phyloP scores from a whole-genome alignment of 1,140 invertebrate genomes.

The Streblospio benedicti region DNA sequence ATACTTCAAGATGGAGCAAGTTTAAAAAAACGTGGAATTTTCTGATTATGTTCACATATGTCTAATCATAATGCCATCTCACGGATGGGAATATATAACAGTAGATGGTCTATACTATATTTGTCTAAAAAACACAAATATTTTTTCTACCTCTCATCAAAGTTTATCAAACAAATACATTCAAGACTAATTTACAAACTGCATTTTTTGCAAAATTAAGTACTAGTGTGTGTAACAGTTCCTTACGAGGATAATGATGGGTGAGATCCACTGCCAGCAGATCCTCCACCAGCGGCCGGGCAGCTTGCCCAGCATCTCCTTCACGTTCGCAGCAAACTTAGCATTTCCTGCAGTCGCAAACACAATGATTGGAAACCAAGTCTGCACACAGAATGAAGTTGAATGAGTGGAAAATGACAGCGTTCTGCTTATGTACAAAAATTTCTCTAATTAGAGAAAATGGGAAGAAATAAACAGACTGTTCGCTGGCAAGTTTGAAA shows the following conservation, averaged over 20 bases:
- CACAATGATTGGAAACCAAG: too few relatives aligned
- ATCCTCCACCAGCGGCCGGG: slow-evolving; percentile 11
- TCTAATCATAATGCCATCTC: neutral
- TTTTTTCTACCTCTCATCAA: too few relatives aligned
- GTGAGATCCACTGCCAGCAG: slow-evolving; percentile 14
- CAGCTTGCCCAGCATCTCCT: slow-evolving; percentile 12
- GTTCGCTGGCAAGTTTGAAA: too few relatives aligned
- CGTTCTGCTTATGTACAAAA: too few relatives aligned
- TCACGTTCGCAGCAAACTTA: slow-evolving; percentile 2
- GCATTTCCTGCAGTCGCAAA: slow-evolving; percentile 2
- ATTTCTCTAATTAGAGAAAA: too few relatives aligned
- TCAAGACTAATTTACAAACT: neutral
- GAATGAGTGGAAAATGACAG: too few relatives aligned
- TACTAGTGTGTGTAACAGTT: neutral
- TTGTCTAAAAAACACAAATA: too few relatives aligned
- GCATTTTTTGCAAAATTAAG: neutral
- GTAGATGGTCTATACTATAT: neutral
- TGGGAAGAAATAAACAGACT: too few relatives aligned
- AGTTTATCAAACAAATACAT: too few relatives aligned
- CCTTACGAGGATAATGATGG: slow-evolving; percentile 1
- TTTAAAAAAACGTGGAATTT: neutral
- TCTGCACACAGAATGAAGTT: too few relatives aligned
- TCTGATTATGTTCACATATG: neutral
- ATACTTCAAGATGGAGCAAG: too few relatives aligned
- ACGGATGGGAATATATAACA: neutral